Evolutionary conservation across 2,797 vertebrate genomes (phyloP).

Genomic region (Rhyacichthys aspro): DNA sequence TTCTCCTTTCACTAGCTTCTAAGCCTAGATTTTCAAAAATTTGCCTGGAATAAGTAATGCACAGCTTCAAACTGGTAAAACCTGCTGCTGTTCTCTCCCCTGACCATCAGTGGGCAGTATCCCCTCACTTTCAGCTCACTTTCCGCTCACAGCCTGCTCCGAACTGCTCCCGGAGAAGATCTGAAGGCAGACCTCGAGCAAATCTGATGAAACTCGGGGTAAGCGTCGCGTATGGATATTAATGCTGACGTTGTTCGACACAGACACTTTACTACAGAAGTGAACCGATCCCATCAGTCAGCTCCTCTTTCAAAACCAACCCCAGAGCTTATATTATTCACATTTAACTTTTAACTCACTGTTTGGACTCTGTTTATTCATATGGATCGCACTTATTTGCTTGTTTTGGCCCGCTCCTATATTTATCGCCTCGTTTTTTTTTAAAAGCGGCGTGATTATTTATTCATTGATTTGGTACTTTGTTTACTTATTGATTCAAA

Average conservation of each 20-base stretch:
- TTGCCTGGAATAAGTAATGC: no score
- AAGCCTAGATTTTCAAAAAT: no score
- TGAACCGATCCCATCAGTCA: neutral
- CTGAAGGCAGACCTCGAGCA: neutral
- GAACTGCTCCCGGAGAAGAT: neutral
- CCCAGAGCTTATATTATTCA: neutral
- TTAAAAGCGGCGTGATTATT: neutral
- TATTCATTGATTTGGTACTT: constrained; percentile 13
- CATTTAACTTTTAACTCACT: neutral
- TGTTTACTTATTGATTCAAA: constrained; percentile 27
- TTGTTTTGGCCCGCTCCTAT: neutral
- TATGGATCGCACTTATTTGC: neutral
- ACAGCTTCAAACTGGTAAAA: no score
- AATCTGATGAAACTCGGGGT: constrained; percentile 7
- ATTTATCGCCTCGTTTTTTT: neutral
- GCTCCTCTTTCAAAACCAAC: neutral
- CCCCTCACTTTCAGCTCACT: neutral
- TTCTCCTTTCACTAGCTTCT: no score
- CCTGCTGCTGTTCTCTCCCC: neutral
- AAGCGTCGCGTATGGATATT: constrained; percentile 3
- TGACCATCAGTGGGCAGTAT: constrained; percentile 1
- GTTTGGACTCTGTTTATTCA: neutral
- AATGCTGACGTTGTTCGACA: neutral
- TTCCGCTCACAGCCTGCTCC: neutral
- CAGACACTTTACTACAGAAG: neutral